Evolutionary conservation across 2,113 vertebrate species (phyloP), one percentile per base, ranked within the genome.

Genomic region (Abramis brama): DNA sequence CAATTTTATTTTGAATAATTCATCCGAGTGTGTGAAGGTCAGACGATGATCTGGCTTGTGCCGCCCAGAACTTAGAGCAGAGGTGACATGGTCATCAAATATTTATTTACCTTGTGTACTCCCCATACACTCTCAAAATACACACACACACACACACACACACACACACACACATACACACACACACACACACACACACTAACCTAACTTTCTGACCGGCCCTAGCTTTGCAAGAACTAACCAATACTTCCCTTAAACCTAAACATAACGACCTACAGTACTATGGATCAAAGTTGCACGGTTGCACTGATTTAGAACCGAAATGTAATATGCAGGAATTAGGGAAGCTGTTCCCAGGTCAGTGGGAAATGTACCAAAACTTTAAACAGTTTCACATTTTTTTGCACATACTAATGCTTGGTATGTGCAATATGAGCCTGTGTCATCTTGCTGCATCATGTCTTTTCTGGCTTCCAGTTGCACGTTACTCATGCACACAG

Each of bases 11-110:
- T 92, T 96, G 87, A 95, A 96, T 95, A 94, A 96, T 95, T 96
- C 89, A 96, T 94, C 89, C 25, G 86, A 82, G 64, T 93, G 93
- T 94, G 93, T 95, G 95, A 95, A 96, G 95, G 95, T 95, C 95
- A 93, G 92, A 89, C 93, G 92, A 94, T 93, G 92, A 94, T 95
- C 93, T 91, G 85, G 90, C 89, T 90, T 88, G 90, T 85, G 87
- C 74, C 76, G 33, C 57, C 90, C 86, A 84, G 85, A 87, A 91
- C 47, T 33, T 88, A 87, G 89, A 92, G 91, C 92, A 92, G 86
- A 89, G 91, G 94, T 94, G 94, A 91, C 92, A 91, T 86, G 78
- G 79, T 92, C 94, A 96, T 96, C 92, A 95, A 95, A 95, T 95
- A 96, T 95, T 95, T 89, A 96, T 95, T 92, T 91, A 92, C 90